A percentile compares a stretch with the other conserved stretches of the same genome.
Evolutionary conservation across 2,888 invertebrate species (phyloP).

Genomic region (Xestoiulus laeticollis): DNA sequence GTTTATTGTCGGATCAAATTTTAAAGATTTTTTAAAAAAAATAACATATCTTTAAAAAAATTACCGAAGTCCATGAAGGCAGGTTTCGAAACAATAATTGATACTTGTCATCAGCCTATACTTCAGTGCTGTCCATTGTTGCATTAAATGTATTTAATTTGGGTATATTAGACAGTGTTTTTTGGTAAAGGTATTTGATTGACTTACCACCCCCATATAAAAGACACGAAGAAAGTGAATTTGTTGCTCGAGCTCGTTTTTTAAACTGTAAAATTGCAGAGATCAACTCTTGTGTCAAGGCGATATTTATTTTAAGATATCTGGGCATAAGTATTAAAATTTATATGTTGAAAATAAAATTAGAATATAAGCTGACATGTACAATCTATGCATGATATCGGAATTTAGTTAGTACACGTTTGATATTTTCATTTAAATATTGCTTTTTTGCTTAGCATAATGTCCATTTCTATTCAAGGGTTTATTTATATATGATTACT

Average conservation of each 20-base stretch:
- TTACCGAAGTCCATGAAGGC: not conserved
- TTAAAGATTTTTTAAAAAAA: not conserved
- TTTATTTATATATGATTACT: conserved; percentile 23
- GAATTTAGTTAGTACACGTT: not conserved
- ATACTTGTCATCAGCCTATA: conserved; percentile 4
- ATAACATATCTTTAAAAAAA: not conserved
- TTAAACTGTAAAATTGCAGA: not conserved
- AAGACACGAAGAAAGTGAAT: not conserved
- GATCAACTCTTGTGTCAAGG: conserved; percentile 6
- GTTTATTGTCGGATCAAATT: not conserved
- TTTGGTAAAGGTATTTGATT: conserved; percentile 2
- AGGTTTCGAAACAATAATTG: not conserved
- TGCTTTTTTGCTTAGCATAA: conserved; percentile 12
- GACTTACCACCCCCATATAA: not conserved
- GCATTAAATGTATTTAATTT: not conserved
- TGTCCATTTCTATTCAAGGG: conserved; percentile 28
- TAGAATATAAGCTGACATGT: not conserved
- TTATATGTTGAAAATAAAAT: not conserved
- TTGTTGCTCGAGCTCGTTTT: not conserved
- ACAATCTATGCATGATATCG: not conserved
- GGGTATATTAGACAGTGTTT: not conserved
- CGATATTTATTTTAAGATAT: not conserved
- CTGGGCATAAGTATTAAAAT: not conserved
- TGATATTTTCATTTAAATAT: not conserved
- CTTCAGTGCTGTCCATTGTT: not conserved